These are phyloP conservation scores for Scolopax rusticola DNA, from an alignment of 2,797 vertebrate genomes.

Conservation along the genomic window DNA sequence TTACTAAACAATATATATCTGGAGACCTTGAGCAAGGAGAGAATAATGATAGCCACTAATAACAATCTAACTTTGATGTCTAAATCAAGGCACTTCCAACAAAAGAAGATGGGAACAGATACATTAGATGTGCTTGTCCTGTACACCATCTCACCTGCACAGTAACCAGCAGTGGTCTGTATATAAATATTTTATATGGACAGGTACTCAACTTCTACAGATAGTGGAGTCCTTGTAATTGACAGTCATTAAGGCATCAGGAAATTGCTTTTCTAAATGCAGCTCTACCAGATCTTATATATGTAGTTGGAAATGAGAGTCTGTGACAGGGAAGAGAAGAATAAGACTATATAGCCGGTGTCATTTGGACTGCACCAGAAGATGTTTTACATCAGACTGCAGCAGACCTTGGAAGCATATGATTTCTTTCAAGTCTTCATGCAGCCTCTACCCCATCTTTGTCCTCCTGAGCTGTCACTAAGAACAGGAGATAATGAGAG, in stretches of 20 bases:
- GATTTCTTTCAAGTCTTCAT: not conserved
- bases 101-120: not conserved
- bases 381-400: not conserved
- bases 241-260: not conserved
- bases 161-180: not conserved
- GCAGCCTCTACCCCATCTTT: not conserved
- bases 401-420: not conserved
- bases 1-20: not conserved
- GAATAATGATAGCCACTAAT: not conserved
- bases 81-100: not conserved
- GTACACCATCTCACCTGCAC: not conserved
- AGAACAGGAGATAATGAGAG: not conserved
- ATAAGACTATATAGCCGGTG: accelerated
- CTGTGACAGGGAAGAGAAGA: not conserved
- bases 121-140: not conserved
- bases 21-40: not conserved
- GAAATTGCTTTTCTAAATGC: not conserved
- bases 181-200: not conserved
- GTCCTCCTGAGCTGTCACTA: not conserved
- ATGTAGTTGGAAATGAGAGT: not conserved
- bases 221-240: not conserved
- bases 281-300: not conserved
- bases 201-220: not conserved
- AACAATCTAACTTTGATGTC: not conserved
- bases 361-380: not conserved